Base-by-base conservation (phyloP, 92 coral and sea anemone genomes). In the Parazoanthus swiftii region DNA sequence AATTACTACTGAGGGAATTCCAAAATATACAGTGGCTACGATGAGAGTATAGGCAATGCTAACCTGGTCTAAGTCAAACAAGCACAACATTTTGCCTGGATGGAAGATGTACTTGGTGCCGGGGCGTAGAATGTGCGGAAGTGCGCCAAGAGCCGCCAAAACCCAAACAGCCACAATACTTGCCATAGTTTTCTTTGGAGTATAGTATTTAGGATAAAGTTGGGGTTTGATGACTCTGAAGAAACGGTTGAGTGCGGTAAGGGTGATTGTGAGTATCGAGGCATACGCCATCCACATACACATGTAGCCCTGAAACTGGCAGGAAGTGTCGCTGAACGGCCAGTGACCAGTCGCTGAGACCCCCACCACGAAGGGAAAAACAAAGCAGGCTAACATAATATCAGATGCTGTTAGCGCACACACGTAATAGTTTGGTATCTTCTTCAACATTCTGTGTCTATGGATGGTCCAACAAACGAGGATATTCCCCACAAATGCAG, bases 231-330 rank as follows among this genome's bases (percentile, higher is more conserved):
- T 71, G 15, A 83, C 86, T 33, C 44, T 83, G 65, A 83, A 83
- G 65, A 83, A 83, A 39, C 86, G 86, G 26, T 83, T 83, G 29
- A 83, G 59, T 44, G 86, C 86, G 3, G 86, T 83, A 44, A 83
- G 86, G 5, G 86, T 83, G 29, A 83, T 83, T 42, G 86, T 83
- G 11, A 83, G 77, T 83, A 83, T 83, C 11, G 86, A 83, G 4
- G 86, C 63, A 26, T 83, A 83, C 15, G 86, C 86, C 86, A 83
- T 83, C 86, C 86, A 83, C 86, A 83, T 83, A 7, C 77, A 42
- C 86, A 83, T 68, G 25, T 83, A 83, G 11, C 86, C 86, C 43
- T 83, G 86, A 43, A 83, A 68, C 77, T 83, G 78, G 37, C 86
- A 83, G 0, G 86, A 25, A 11, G 39, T 42, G 39, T 83, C 78